Conservation (phyloP, 2,797 vertebrate genomes). For the Loris lydekkerianus region DNA sequence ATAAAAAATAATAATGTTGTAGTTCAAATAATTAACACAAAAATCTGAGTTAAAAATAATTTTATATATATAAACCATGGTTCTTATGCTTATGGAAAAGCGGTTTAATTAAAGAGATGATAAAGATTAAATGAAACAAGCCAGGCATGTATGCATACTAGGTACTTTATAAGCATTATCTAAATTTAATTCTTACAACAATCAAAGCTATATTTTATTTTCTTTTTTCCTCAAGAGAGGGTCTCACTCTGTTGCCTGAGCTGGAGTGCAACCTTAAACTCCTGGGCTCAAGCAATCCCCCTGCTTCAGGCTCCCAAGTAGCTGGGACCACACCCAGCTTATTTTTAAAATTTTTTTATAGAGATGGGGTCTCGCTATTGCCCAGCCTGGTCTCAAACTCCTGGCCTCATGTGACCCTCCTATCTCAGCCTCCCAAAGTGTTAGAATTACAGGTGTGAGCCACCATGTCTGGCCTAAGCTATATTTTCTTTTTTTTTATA, state of each 20-base stretch:
- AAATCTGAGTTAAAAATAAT: conserved; percentile 44
- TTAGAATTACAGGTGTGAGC: background rate
- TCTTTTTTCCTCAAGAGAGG: background rate
- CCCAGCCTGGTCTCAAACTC: no score
- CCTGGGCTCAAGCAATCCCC: background rate
- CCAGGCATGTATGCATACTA: background rate
- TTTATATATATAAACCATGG: background rate
- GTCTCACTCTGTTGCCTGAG: background rate
- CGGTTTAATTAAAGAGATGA: conserved; percentile 44
- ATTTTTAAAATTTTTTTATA: background rate
- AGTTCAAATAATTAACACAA: conserved; percentile 35
- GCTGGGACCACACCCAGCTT: background rate
- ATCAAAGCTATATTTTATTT: background rate
- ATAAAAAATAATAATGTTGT: conserved; percentile 46
- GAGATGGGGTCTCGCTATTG: no score
- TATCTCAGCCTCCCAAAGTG: background rate
- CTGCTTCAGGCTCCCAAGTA: background rate
- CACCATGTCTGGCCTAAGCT: background rate
- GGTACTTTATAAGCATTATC: background rate
- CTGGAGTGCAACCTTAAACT: background rate
- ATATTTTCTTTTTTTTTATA: background rate
- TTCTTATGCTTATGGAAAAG: conserved; percentile 58
- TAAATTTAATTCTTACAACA: conserved; percentile 50
- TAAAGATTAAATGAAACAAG: conserved; percentile 64
- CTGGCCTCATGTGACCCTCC: no score